These are phyloP conservation scores for Eilema sororculum DNA, from an alignment of 2,888 invertebrate genomes.

Conservation along the genomic window DNA sequence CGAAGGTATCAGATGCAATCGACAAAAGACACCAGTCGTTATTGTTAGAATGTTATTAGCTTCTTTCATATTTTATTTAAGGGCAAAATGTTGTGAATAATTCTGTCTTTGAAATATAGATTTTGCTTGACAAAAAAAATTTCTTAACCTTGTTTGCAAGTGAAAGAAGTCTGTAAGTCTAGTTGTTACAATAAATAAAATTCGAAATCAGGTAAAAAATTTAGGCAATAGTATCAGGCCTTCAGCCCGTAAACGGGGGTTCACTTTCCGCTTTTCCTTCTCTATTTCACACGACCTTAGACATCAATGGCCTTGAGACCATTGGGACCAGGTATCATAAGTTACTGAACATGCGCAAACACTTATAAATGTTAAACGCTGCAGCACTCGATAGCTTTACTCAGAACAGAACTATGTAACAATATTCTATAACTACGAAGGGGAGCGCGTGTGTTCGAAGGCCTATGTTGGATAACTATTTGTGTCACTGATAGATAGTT, in stretches of 20 bases:
- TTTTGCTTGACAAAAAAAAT: neutral
- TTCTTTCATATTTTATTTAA: slow-evolving; percentile 3
- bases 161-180: too few species aligned
- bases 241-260: too few species aligned
- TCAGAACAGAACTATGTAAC: neutral
- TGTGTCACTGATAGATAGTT: too few species aligned
- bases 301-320: too few species aligned
- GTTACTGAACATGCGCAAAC: too few species aligned
- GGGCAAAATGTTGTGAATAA: neutral
- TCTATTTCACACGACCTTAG: too few species aligned
- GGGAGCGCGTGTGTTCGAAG: neutral
- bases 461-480: neutral
- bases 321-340: too few species aligned
- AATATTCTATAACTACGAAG: neutral
- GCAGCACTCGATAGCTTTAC: neutral
- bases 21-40: slow-evolving; percentile 29
- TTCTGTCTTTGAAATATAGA: neutral
- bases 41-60: slow-evolving; percentile 24
- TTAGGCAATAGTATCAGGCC: too few species aligned
- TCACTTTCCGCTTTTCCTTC: too few species aligned
- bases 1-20: slow-evolving; percentile 40
- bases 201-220: too few species aligned
- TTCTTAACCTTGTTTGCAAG: neutral
- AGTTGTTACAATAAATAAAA: too few species aligned
- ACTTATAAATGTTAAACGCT: neutral